phyloP scores from a whole-genome alignment of 2,888 invertebrate species.

The Latheticus oryzae region DNA sequence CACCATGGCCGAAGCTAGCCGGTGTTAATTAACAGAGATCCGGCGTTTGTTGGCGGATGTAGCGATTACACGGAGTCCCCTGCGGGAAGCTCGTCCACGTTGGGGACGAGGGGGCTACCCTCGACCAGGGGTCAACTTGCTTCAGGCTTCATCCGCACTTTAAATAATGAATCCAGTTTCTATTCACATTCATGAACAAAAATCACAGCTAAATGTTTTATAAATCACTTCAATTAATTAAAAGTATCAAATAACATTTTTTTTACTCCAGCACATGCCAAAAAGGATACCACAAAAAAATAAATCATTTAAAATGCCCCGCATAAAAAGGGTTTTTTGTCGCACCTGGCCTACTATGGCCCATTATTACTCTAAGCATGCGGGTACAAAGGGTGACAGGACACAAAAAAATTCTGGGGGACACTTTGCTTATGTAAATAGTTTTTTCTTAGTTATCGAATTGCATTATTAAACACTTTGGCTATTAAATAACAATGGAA shows the following conservation, averaged over 20 bases:
- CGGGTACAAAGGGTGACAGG: conserved; percentile 60
- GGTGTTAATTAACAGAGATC: conserved; percentile 59
- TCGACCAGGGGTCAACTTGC: conserved; percentile 60
- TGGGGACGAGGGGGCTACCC: conserved; percentile 39
- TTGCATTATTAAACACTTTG: conserved; percentile 46
- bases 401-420: conserved; percentile 50
- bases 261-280: conserved; percentile 53
- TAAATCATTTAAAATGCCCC: conserved; percentile 61
- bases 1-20: conserved; percentile 47
- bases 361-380: conserved; percentile 60
- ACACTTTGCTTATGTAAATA: conserved; percentile 58
- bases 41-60: conserved; percentile 59
- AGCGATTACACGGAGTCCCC: conserved; percentile 55
- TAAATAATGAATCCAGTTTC: conserved; percentile 52
- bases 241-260: conserved; percentile 39
- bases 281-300: conserved; percentile 53
- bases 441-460: conserved; percentile 50
- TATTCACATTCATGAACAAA: conserved; percentile 11
- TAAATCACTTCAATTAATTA: conserved; percentile 39
- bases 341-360: conserved; percentile 59
- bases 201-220: conserved; percentile 16
- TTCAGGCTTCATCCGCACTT: conserved; percentile 57
- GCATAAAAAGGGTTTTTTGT: conserved; percentile 62
- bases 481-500: conserved; percentile 46
- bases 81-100: conserved; percentile 44